These are phyloP conservation scores for Brachionichthys hirsutus DNA, from an alignment of 2,113 vertebrate genomes.

Conservation along the genomic window DNA sequence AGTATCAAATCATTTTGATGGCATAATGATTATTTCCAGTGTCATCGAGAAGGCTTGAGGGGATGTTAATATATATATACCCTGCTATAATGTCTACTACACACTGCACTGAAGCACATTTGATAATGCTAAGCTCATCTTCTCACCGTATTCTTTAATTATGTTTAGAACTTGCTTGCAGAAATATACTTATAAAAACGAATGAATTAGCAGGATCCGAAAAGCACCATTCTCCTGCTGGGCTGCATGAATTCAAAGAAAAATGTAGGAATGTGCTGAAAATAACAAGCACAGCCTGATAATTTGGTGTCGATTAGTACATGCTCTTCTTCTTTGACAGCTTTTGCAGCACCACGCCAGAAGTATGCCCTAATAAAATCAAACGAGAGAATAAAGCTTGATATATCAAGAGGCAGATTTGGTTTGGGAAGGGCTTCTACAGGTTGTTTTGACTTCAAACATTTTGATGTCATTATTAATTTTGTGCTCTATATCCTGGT, in stretches of 20 bases:
- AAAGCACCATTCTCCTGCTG: constrained; percentile 12
- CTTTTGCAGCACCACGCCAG: background rate
- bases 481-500: too few species aligned
- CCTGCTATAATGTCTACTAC: constrained; percentile 5
- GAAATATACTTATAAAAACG: constrained; percentile 20
- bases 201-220: constrained; percentile 23
- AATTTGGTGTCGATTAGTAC: background rate
- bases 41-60: too few species aligned
- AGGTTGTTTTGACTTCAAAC: too few species aligned
- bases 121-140: constrained; percentile 24
- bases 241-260: constrained; percentile 3
- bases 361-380: too few species aligned
- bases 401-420: too few species aligned
- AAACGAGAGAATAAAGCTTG: too few species aligned
- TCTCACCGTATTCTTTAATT: constrained; percentile 11
- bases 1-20: constrained; percentile 32
- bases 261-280: constrained; percentile 8
- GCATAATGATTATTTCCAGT: constrained; percentile 14
- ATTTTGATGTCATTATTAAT: too few species aligned
- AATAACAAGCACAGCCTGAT: background rate
- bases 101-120: constrained; percentile 20
- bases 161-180: constrained; percentile 15
- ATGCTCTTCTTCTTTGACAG: background rate
- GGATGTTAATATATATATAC: background rate
- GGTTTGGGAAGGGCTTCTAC: too few species aligned